Evolutionary conservation across 2,888 invertebrate species (phyloP), one percentile per base, ranked within the genome.

Genomic region (Cordilura impudica): DNA sequence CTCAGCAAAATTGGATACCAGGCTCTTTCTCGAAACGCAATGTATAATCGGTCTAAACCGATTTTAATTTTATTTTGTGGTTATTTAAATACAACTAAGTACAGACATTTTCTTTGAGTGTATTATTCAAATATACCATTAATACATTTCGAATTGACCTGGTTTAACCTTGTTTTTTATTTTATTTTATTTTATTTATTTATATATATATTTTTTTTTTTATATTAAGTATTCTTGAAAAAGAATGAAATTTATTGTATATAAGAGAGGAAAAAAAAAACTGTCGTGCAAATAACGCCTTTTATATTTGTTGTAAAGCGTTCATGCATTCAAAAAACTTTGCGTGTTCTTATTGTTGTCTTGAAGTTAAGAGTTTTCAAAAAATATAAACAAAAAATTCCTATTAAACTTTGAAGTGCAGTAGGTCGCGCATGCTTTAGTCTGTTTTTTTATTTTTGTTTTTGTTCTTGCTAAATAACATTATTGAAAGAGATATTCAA

Each of bases 381-480:
- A 31, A 1, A 51, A 66, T 51, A 5, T 7, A 1, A 26, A 8
- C 35, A 51, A 51, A 16, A 45, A 51, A 49, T n/a, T 49, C 16
- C 29, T 35, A 56, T 63, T 63, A 63, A 56, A 72, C 31, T 67
- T 63, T 72, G 60, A 31, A 71, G 78, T 78, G 81, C 81, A 78
- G 73, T 74, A 73, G 74, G 74, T 78, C 70, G 75, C 75, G 75
- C 71, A 77, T 74, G 78, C 67, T 70, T 66, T n/a, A n/a, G n/a
- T n/a, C n/a, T 75, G 65, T 74, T 29, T n/a, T n/a, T n/a, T n/a
- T n/a, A n/a, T 14, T 23, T 63, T 54, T 47, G 23, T 47, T n/a
- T n/a, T 23, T 63, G 45, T 45, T 56, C 58, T 74, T 43, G 16
- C 18, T 12, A 58, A 43, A 47, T 12, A 63, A 10, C 26, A n/a